These are phyloP conservation scores for Sarcophaga bullata DNA, from an alignment of 1,140 invertebrate genomes.

Conservation along the genomic window DNA sequence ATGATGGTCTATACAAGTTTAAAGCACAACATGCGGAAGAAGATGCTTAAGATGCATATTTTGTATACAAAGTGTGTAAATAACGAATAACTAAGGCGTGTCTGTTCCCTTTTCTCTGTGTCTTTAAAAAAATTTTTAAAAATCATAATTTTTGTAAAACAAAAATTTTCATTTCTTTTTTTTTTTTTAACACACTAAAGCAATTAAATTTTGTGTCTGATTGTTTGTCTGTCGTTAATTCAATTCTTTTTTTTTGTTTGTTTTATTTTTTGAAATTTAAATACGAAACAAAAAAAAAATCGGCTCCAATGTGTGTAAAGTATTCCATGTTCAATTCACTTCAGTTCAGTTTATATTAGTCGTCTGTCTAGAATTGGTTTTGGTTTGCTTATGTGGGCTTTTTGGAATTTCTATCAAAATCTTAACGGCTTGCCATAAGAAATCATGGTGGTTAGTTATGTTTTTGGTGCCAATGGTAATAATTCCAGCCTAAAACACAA, in stretches of 20 bases:
- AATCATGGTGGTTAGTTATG: background rate
- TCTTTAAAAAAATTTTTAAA: too few species aligned
- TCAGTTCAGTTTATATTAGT: background rate
- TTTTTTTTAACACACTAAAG: background rate
- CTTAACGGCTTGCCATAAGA: background rate
- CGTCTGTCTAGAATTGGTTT: background rate
- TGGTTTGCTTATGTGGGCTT: background rate
- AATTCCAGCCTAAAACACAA: conserved; percentile 4
- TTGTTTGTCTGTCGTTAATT: background rate
- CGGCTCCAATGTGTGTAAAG: background rate
- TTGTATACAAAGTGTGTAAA: background rate
- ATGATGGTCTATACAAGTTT: background rate
- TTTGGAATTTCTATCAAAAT: background rate
- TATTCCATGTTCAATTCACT: too few species aligned
- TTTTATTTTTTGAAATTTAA: background rate
- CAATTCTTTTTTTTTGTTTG: background rate
- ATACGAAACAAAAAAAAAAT: background rate
- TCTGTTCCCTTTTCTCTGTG: background rate
- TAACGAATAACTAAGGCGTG: background rate
- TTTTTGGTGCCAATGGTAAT: background rate
- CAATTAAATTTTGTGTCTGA: background rate
- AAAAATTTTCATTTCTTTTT: background rate
- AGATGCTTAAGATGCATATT: background rate
- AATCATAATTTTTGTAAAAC: background rate
- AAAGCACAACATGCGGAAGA: background rate